Evolutionary conservation across 2,113 vertebrate species (phyloP), one percentile per base, ranked within the genome.

Genomic region (Elephas maximus): DNA sequence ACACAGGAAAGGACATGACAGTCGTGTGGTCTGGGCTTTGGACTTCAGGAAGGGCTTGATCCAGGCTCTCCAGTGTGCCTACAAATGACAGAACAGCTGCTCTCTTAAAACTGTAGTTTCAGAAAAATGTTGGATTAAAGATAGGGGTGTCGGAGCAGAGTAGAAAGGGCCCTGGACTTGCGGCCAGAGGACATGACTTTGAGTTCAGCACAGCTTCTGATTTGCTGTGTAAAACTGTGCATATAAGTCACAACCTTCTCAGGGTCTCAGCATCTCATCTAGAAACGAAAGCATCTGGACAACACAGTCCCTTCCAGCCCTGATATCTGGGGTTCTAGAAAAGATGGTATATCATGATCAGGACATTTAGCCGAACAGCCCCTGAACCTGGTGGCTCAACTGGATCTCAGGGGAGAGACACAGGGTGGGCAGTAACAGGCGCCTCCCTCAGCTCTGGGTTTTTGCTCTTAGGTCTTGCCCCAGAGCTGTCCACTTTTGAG

Each of bases 191-290:
- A 41, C 5, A 0, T 0, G 28, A 41, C 20, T 51, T 83, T 41
- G 26, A 60, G 80, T 26, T 37, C 73, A 53, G 26, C 44, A 0
- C 53, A 0, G 1, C 17, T 53, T 65, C 87, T 60, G 53, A 57
- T 21, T 0, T 0, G 28, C 74, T 1, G 0, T 53, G 81, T n/a
- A 85, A 71, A 6, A 18, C 44, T 6, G 12, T 15, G 28, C 30
- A 1, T 0, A 2, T 20, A 10, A 67, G 74, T 65, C 51, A 48
- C 48, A 20, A 17, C 65, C 24, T 65, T 45, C 2, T 8, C 24
- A 1, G 76, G n/a, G 30, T 9, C n/a, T 91, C 88, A 5, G 67
- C 9, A 23, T n/a, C 80, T 71, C 20, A 17, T 11, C 65, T 8
- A 8, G 60, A 62, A 63, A 51, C 2, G 30, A 69, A 30, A 67